Evolutionary conservation across 2,113 vertebrate species (phyloP).

Genomic region (Toxostoma redivivum): DNA sequence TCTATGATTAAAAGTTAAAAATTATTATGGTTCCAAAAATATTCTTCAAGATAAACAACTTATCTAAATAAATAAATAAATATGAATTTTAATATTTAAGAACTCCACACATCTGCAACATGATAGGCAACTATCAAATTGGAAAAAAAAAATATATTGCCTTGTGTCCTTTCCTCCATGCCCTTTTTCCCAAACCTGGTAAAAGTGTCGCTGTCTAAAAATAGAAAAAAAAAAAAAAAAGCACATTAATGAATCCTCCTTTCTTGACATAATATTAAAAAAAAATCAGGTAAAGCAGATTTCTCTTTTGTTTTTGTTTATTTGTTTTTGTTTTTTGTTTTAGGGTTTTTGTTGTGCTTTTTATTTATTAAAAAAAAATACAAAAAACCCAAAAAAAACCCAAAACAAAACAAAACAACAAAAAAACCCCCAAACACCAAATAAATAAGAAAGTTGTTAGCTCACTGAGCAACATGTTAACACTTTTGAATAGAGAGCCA

Average conservation of each 20-base stretch:
- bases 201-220: neutral
- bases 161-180: neutral
- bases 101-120: rapidly evolving
- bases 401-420: no score
- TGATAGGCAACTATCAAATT: neutral
- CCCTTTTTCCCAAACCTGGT: neutral
- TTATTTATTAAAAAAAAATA: neutral
- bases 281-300: neutral
- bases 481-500: neutral
- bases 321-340: no score
- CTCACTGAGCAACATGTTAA: neutral
- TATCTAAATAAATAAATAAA: neutral
- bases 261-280: neutral
- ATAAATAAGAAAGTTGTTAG: neutral
- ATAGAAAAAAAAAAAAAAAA: neutral
- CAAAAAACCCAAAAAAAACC: neutral
- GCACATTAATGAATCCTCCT: neutral
- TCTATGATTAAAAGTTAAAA: neutral
- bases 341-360: no score
- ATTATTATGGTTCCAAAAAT: neutral
- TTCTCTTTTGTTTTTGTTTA: no score
- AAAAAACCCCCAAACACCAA: neutral
- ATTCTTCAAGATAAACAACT: neutral
- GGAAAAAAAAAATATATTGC: neutral
- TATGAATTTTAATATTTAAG: neutral